Conservation (phyloP, 1,140 invertebrate genomes). For the Papilio machaon region DNA sequence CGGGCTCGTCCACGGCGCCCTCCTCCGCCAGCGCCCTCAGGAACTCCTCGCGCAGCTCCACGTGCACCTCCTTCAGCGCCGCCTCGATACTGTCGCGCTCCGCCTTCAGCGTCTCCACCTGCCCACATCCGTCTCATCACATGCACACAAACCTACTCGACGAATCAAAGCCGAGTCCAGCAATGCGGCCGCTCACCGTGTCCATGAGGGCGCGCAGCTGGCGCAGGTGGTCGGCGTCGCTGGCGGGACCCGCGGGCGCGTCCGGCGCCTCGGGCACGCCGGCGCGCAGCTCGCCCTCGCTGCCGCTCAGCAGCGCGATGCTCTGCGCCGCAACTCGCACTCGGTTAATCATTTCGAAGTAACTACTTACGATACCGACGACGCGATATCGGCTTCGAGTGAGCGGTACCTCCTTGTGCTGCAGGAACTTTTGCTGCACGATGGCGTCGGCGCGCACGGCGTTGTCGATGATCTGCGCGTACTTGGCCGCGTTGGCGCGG, state of each 20-base stretch:
- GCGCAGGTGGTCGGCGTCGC: constrained; percentile 76
- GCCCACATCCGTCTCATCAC: not conserved
- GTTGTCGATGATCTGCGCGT: constrained; percentile 95
- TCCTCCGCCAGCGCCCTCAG: constrained; percentile 90
- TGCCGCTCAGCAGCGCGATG: constrained; percentile 92
- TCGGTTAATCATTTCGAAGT: not conserved
- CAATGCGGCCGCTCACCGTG: constrained; percentile 76
- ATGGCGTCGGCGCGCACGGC: constrained; percentile 89
- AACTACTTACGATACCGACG: not conserved
- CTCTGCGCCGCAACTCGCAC: constrained; percentile 68
- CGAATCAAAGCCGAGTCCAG: not conserved
- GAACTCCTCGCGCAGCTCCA: constrained; percentile 94
- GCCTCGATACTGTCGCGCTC: constrained; percentile 94
- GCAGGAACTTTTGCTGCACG: constrained; percentile 93
- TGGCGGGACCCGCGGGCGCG: constrained; percentile 82
- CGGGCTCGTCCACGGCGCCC: constrained; percentile 94
- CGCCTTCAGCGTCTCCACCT: constrained; percentile 94
- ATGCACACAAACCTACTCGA: not conserved
- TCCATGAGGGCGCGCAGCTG: constrained; percentile 92
- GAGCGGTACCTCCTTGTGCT: constrained; percentile 84
- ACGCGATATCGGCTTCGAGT: not conserved
- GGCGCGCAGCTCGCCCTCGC: constrained; percentile 84
- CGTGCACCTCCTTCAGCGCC: constrained; percentile 85
- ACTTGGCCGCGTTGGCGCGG: constrained; percentile 93
- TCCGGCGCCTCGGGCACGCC: constrained; percentile 84